Base-by-base conservation (phyloP, 2,113 vertebrate genomes). In the Psittacula cyanocephala region DNA sequence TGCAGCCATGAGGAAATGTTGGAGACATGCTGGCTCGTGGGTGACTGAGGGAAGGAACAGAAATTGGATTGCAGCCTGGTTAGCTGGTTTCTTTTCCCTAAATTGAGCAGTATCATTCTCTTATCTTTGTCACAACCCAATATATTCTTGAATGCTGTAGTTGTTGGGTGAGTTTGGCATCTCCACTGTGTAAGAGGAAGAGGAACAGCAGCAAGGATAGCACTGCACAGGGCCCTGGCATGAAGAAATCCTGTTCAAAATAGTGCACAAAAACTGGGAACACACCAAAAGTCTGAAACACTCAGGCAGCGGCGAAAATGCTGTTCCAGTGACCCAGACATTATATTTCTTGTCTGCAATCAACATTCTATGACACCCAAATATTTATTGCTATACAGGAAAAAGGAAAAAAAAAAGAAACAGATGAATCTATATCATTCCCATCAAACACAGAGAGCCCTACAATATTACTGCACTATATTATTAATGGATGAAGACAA, bases 91-190 rank as follows among this genome's bases (percentile, higher is more conserved):
- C 24, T 18, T 43, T 19, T 72, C 47, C 17, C 44, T n/a, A 22
- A 24, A 17, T 7, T 18, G 44, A 35, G 5, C 31, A 46, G 11
- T 7, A 8, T 13, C 5, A 2, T 6, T 24, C 53, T 44, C 50
- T 63, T 16, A 3, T 60, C 49, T 46, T 63, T 24, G 13, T 2
- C 19, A 6, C 2, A 2, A 13, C 44, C 3, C 11, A 9, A 0
- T 52, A 43, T 60, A 55, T 35, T 72, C 81, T 77, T 47, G 9
- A 31, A 55, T 11, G 15, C 62, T 77, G 4, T 44, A 7, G 25
- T 41, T 13, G 0, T 0, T 17, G 20, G 28, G 17, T 1, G 5
- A 37, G n/a, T 50, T 31, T 59, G 33, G 15, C 1, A 0, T 17
- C 33, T n/a, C 27, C 16, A 3, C 15, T 24, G 1, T 6, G 5